phyloP scores from a whole-genome alignment of 2,797 vertebrate species.

The Myotis daubentonii region DNA sequence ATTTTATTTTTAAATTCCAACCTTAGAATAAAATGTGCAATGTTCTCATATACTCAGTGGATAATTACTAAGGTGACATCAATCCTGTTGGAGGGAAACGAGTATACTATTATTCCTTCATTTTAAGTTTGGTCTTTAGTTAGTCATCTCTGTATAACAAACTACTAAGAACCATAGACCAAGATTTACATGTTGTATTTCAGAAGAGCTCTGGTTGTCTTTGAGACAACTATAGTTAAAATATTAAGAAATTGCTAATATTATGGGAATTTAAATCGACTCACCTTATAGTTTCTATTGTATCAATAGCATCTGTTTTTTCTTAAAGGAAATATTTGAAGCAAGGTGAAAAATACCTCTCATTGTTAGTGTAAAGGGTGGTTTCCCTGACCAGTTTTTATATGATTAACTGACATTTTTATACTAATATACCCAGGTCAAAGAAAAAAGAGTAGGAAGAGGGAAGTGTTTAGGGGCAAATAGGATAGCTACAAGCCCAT shows the following conservation, averaged over 20 bases:
- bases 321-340: conserved; percentile 89
- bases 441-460: conserved; percentile 50
- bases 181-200: conserved; percentile 17
- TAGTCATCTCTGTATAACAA: neutral
- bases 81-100: conserved; percentile 70
- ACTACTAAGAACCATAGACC: neutral
- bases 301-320: conserved; percentile 42
- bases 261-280: conserved; percentile 44
- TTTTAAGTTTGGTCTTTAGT: neutral
- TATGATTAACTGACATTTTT: conserved; percentile 74
- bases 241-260: neutral
- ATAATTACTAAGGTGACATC: conserved; percentile 43
- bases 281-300: neutral
- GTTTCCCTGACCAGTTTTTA: conserved; percentile 82
- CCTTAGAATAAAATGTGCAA: neutral
- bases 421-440: conserved; percentile 62
- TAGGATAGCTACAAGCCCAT: conserved; percentile 80
- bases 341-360: conserved; percentile 90
- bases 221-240: neutral
- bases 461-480: conserved; percentile 73
- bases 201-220: neutral
- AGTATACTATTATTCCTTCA: neutral
- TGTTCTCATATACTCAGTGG: neutral
- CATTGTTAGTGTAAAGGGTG: conserved; percentile 83
- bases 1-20: neutral